A percentile compares a stretch with the other conserved stretches of the same genome.
Conservation (phyloP, 2,113 vertebrate genomes). For the Actinemys pallida region DNA sequence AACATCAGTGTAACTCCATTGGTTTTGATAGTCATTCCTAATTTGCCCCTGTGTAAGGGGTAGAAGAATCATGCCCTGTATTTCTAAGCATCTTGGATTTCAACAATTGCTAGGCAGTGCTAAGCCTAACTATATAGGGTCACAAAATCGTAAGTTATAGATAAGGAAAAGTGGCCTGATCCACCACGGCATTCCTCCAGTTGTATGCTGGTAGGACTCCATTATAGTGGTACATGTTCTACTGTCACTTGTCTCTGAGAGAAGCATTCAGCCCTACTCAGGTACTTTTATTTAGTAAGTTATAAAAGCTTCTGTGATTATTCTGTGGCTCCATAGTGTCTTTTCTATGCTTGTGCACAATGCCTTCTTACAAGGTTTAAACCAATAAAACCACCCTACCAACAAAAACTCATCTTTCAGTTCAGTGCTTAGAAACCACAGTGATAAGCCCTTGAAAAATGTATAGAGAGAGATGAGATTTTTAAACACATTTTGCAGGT, state of each 20-base stretch:
- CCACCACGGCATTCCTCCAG: background rate
- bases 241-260: background rate
- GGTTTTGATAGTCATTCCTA: too few species aligned
- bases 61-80: accelerated
- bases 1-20: too few species aligned
- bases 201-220: background rate
- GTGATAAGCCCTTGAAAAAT: background rate
- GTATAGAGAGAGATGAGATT: background rate
- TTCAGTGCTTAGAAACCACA: background rate
- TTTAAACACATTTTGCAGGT: background rate
- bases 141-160: background rate
- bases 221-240: background rate
- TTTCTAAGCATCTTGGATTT: background rate
- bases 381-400: too few species aligned
- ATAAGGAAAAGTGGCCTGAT: background rate
- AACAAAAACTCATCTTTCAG: background rate
- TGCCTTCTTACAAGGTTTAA: background rate
- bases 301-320: background rate
- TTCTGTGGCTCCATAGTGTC: background rate
- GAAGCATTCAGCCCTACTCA: background rate
- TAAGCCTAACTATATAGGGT: accelerated
- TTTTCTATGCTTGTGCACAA: accelerated
- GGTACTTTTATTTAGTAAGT: background rate
- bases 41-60: background rate
- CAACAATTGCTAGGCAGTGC: background rate